Percentiles rank a stretch among this genome's conserved stretches.
These are phyloP conservation scores for Hipposideros armiger DNA, from an alignment of 2,113 vertebrate genomes.

Conservation along the genomic window DNA sequence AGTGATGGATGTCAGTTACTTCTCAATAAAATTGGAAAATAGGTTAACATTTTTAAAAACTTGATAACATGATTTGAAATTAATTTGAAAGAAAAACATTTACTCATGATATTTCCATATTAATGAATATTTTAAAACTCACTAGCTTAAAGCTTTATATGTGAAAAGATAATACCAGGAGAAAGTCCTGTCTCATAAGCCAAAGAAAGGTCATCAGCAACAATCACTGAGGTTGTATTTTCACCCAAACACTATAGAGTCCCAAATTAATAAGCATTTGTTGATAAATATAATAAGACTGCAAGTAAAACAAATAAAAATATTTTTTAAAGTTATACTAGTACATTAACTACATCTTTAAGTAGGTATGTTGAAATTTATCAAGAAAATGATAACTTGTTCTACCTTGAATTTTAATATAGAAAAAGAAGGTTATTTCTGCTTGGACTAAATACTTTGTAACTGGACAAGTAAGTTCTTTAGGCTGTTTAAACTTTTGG, in stretches of 20 bases:
- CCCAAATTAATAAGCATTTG: background rate
- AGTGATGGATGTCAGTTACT: background rate
- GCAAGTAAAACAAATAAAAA: background rate
- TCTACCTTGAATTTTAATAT: background rate
- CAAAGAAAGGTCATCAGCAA: background rate
- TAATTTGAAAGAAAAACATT: background rate
- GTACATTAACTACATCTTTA: background rate
- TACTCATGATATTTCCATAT: background rate
- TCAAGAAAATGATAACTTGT: background rate
- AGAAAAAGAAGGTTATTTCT: background rate
- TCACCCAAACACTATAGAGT: background rate
- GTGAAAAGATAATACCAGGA: background rate
- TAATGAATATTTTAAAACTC: background rate
- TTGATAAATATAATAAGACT: background rate
- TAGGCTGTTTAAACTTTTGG: background rate
- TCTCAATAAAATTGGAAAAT: background rate
- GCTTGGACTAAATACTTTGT: constrained; percentile 22
- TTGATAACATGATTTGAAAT: background rate
- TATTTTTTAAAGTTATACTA: background rate
- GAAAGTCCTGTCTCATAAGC: background rate
- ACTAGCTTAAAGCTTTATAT: background rate
- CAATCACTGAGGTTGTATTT: background rate
- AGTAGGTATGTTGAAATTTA: background rate
- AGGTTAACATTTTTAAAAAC: background rate
- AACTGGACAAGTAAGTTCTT: background rate